Evolutionary conservation across 2,888 invertebrate species (phyloP).

Genomic region (Xestia c-nigrum): DNA sequence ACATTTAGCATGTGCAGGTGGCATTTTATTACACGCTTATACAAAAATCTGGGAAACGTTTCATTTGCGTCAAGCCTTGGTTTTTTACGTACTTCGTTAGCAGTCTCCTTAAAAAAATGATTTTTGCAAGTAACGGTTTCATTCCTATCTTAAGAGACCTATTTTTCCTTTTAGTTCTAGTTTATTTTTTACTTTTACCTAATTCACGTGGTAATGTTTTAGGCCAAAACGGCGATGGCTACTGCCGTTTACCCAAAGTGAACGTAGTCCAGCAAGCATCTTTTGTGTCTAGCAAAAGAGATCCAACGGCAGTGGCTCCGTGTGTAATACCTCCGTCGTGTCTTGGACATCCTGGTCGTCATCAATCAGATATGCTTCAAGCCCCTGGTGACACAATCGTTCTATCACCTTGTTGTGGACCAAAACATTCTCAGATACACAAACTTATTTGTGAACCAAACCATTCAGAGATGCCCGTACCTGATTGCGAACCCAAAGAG

Average conservation of each 20-base stretch:
- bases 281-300: background rate
- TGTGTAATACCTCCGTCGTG: constrained; percentile 17
- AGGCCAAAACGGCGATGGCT: constrained; percentile 11
- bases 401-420: background rate
- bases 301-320: background rate
- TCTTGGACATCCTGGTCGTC: background rate
- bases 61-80: too few species aligned
- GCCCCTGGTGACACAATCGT: background rate
- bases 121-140: too few species aligned
- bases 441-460: background rate
- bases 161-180: background rate
- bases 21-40: too few species aligned
- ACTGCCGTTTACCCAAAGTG: background rate
- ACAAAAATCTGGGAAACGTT: too few species aligned
- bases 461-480: background rate
- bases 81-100: too few species aligned
- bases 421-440: background rate
- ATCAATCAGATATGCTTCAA: background rate
- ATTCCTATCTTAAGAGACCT: too few species aligned
- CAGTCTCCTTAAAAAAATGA: too few species aligned
- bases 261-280: constrained; percentile 38
- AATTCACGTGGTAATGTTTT: background rate
- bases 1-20: too few species aligned
- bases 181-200: background rate
- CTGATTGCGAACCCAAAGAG: too few species aligned